phyloP scores from a whole-genome alignment of 2,113 vertebrate species.

The Oreochromis tanganicae region DNA sequence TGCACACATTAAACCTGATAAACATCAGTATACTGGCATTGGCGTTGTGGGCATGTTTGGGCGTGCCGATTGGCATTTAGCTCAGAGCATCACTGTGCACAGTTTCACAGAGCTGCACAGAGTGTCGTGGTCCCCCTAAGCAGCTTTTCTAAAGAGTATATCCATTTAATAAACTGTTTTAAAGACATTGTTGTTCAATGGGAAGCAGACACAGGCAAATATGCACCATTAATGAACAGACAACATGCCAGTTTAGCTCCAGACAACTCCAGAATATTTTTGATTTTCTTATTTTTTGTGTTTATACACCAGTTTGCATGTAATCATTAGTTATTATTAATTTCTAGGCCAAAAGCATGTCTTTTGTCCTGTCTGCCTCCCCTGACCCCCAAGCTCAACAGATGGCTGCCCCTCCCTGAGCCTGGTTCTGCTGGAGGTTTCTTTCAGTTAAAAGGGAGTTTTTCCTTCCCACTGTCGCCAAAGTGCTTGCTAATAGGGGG shows the following conservation, averaged over 20 bases:
- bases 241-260: neutral
- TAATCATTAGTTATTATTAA: neutral
- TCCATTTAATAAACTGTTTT: neutral
- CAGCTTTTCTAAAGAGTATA: neutral
- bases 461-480: neutral
- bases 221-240: neutral
- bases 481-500: rapidly evolving
- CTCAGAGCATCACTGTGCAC: neutral
- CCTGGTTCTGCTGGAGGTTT: neutral
- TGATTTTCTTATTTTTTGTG: neutral
- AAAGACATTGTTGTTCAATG: neutral
- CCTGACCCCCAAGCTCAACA: neutral
- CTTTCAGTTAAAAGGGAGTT: neutral
- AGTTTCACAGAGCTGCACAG: neutral
- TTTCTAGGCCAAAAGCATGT: neutral
- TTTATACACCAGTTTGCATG: neutral
- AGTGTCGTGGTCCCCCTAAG: neutral
- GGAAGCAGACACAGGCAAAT: neutral
- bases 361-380: neutral
- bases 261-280: neutral
- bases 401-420: neutral
- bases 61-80: neutral
- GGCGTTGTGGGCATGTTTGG: neutral
- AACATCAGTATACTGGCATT: neutral
- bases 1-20: neutral